Evolutionary conservation across 37 sponge, comb jelly and placozoan genomes (phyloP).

Genomic region (Diacarnus erythraeanus): DNA sequence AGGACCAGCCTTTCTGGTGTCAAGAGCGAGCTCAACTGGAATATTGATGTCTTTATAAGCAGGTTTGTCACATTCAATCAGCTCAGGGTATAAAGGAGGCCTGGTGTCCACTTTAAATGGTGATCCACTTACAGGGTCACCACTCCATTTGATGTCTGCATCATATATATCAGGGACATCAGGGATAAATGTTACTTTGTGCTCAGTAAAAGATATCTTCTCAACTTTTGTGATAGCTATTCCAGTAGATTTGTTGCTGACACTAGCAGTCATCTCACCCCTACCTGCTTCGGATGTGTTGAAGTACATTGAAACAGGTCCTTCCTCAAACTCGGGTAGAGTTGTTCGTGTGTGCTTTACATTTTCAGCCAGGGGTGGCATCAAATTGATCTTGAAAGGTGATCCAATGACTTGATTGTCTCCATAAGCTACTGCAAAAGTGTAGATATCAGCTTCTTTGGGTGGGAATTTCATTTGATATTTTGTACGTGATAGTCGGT

Average conservation of each 20-base stretch:
- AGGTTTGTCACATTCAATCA: conserved; percentile 38
- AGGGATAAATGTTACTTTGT: conserved; percentile 24
- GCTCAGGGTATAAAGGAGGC: conserved; percentile 30
- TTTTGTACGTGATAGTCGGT: conserved; percentile 1
- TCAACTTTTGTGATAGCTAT: conserved; percentile 19
- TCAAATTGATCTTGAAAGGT: conserved; percentile 64
- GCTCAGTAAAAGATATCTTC: conserved; percentile 11
- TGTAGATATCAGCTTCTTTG: conserved; percentile 41
- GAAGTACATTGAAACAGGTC: conserved; percentile 28
- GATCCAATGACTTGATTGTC: conserved; percentile 50
- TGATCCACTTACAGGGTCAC: conserved; percentile 24
- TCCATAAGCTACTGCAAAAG: conserved; percentile 37
- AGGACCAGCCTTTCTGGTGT: conserved; percentile 54
- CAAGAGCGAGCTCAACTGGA: conserved; percentile 39
- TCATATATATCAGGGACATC: conserved; percentile 40
- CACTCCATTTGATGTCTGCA: conserved; percentile 44
- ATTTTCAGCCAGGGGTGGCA: conserved; percentile 29
- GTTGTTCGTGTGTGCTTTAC: conserved; percentile 27
- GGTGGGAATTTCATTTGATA: conserved; percentile 44
- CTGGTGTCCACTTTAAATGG: conserved; percentile 54
- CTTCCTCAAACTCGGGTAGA: conserved; percentile 14
- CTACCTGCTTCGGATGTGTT: conserved; percentile 60
- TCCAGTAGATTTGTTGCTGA: conserved; percentile 18
- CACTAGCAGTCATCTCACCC: conserved; percentile 43
- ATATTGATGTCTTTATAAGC: conserved; percentile 17